Evolutionary conservation across 1,140 invertebrate genomes (phyloP).

Genomic region (Araneus ventricosus): DNA sequence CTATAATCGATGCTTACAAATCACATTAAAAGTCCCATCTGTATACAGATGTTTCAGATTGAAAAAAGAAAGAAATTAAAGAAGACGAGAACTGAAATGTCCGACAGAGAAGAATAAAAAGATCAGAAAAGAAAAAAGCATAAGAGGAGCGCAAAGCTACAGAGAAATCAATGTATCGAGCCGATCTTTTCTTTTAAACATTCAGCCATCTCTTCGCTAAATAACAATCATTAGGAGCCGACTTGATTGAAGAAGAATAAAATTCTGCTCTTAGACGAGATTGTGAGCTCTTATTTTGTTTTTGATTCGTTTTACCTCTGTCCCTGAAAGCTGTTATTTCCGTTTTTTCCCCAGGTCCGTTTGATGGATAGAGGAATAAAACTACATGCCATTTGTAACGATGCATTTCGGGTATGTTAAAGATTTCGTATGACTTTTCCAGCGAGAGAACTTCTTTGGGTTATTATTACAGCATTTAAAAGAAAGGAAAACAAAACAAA

Average conservation of each 20-base stretch:
- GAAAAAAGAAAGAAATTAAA: neutral
- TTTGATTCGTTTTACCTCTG: conserved; percentile 20
- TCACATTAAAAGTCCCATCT: too few relatives aligned
- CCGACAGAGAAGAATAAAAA: neutral
- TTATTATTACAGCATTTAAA: too few relatives aligned
- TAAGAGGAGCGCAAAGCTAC: neutral
- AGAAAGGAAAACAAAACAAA: too few relatives aligned
- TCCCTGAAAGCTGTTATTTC: conserved; percentile 1
- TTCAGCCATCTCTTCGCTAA: conserved; percentile 35
- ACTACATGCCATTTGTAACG: neutral
- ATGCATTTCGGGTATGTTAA: neutral
- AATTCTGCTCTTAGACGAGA: conserved; percentile 21
- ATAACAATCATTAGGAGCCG: conserved; percentile 43
- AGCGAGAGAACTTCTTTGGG: too few relatives aligned
- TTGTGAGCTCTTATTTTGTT: conserved; percentile 21
- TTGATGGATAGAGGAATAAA: conserved; percentile 11
- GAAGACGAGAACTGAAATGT: neutral
- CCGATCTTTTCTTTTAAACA: conserved; percentile 46
- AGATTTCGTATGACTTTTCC: neutral
- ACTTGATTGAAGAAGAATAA: neutral
- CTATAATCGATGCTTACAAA: too few relatives aligned
- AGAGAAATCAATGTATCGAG: neutral
- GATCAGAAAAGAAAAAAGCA: neutral
- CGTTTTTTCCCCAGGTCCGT: neutral
- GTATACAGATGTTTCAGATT: too few relatives aligned